Evolutionary conservation across 2,888 invertebrate genomes (phyloP), one percentile per base, ranked within the genome.

Genomic region (Herminia tarsipennalis): DNA sequence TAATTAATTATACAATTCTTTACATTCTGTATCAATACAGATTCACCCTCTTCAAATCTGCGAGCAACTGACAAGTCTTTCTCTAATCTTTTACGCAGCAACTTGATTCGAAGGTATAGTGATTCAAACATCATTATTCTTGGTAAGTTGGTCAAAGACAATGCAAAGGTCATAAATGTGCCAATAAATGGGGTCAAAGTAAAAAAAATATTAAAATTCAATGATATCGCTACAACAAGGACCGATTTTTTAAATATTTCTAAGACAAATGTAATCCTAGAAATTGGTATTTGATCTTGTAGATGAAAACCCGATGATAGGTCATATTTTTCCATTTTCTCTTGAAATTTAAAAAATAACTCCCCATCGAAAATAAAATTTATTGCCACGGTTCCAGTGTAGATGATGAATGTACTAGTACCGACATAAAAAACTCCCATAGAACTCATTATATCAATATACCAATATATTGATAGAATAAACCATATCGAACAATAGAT

Each of bases 101-200:
- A 21, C 8, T 33, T 33, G 12, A 33, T 33, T 21, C 33, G 20
- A 4, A 13, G 13, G 13, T 33, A 18, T 8, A 33, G 9, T 3
- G 20, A 13, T 33, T 33, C 33, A 33, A 33, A 33, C 33, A 33
- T 21, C 21, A 33, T 33, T 21, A 33, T 21, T 4, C 33, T 33
- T 21, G 33, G 3, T n/a, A 21, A 33, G 17, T 33, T 33, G 4
- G 33, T 12, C 9, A 21, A 6, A n/a, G n/a, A n/a, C n/a, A n/a
- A n/a, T n/a, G n/a, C n/a, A n/a, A n/a, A n/a, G n/a, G n/a, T n/a
- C n/a, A n/a, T n/a, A n/a, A n/a, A n/a, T n/a, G n/a, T n/a, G 10
- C 1, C 5, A 3, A 20, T 9, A 5, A 8, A n/a, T 5, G 13
- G 3, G 3, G 1, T 12, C 8, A n/a, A n/a, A n/a, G 1, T 12